phyloP scores from a whole-genome alignment of 2,888 invertebrate genomes.

The Trisateles emortualis region DNA sequence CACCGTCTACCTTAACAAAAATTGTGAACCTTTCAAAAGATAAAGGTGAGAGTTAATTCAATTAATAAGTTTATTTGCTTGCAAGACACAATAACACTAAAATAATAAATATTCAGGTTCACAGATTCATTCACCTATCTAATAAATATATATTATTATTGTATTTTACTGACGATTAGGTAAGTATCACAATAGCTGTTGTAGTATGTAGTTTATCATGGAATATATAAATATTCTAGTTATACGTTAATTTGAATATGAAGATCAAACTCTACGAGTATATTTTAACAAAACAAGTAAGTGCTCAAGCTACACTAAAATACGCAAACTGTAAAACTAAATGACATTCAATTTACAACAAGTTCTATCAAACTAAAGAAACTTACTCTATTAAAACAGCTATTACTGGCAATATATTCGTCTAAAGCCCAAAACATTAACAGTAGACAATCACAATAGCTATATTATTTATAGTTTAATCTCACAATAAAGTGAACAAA shows the following conservation, averaged over 20 bases:
- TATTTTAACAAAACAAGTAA: too few relatives aligned
- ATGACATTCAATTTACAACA: background rate
- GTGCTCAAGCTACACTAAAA: background rate
- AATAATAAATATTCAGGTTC: background rate
- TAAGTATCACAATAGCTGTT: too few relatives aligned
- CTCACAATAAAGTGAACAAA: slow-evolving; percentile 17
- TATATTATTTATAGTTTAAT: slow-evolving; percentile 24
- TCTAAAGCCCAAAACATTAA: slow-evolving; percentile 9
- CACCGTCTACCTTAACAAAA: slow-evolving; percentile 55
- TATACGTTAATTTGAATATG: too few relatives aligned
- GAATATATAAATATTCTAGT: too few relatives aligned
- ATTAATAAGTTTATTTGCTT: slow-evolving; percentile 19
- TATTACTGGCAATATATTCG: background rate
- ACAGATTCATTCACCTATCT: background rate
- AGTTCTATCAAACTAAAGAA: background rate
- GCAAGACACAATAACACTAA: slow-evolving; percentile 32
- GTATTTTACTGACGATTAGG: too few relatives aligned
- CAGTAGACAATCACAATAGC: slow-evolving; percentile 7
- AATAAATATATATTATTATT: too few relatives aligned
- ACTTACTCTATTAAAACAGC: background rate
- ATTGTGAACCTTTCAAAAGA: slow-evolving; percentile 64
- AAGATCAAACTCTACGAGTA: too few relatives aligned
- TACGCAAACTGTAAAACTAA: background rate
- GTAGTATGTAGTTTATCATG: too few relatives aligned
- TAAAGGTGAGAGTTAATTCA: slow-evolving; percentile 62